Percentiles rank a stretch among this genome's conserved stretches.
These are phyloP conservation scores for Sylvilagus floridanus DNA, from an alignment of 2,797 vertebrate species.

Conservation along the genomic window DNA sequence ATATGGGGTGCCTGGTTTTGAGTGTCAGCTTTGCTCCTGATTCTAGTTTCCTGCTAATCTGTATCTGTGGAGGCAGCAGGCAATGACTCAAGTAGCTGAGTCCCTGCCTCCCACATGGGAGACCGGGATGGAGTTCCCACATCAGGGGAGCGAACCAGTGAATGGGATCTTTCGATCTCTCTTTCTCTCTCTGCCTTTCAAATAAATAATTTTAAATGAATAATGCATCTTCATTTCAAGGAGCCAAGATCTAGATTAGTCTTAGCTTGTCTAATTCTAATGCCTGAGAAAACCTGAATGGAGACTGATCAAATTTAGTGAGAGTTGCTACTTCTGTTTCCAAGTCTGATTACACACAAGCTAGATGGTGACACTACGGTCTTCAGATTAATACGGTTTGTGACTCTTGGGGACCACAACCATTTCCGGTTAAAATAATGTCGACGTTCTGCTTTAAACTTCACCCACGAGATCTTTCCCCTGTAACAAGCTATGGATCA, in stretches of 20 bases:
- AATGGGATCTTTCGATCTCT: too few species aligned
- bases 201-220: too few species aligned
- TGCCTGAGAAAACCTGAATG: neutral
- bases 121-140: too few species aligned
- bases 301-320: neutral
- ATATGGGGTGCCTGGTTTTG: too few species aligned
- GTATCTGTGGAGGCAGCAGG: too few species aligned
- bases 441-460: conserved; percentile 29
- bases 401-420: neutral
- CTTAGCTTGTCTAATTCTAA: neutral
- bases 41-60: too few species aligned
- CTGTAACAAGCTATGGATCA: neutral
- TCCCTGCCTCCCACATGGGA: too few species aligned
- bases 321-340: neutral
- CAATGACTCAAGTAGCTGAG: too few species aligned
- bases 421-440: conserved; percentile 12
- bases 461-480: conserved; percentile 1
- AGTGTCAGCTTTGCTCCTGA: too few species aligned
- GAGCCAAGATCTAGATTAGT: neutral
- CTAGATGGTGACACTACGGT: neutral
- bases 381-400: neutral
- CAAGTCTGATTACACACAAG: neutral
- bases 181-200: too few species aligned
- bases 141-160: too few species aligned
- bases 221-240: neutral